Base-by-base conservation (phyloP, 2,888 invertebrate genomes). In the Lypha dubia region DNA sequence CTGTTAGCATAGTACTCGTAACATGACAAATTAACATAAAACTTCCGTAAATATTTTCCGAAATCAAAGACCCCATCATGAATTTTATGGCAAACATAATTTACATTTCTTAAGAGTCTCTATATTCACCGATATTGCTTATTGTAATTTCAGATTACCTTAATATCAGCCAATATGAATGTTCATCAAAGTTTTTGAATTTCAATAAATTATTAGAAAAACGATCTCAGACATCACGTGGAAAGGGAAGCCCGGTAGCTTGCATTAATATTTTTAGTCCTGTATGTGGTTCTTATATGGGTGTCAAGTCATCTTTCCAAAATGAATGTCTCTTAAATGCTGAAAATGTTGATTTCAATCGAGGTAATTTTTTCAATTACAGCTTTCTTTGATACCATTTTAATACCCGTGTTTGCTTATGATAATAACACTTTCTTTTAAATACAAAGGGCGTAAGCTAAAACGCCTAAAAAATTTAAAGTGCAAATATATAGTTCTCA, bases 311-410 rank as follows among this genome's bases (percentile, higher is more conserved):
- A 9, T 90, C 89, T 60, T 90, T 90, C 74, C 86, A 82, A 81
- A 90, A 90, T 58, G 90, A 90, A 85, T 90, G 90, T 17, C 77
- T 89, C 51, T 88, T 90, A 6, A 88, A 89, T 53, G 89, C 89
- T 7, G 90, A 90, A 86, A 90, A 90, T 74, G 84, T 88, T 0
- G 86, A 88, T 60, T 88, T 87, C 5, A 75, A 87, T n/a, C 87
- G 88, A 86, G 88, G 90, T 90, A 80, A 46, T 9, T 56, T 17
- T n/a, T 28, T 0, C 2, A 28, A 63, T 28, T 3, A 58, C n/a
- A 49, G 20, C 6, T 53, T 53, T 24, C 22, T 5, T 53, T 53
- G 24, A 22, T 24, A 53, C 13, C 13, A 53, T 53, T 49, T 49
- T 49, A 3, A 8, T 22, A 46, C 4, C 11, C 38, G 9, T 35